phyloP scores from a whole-genome alignment of 1,140 invertebrate species.

The Oncopeltus fasciatus region DNA sequence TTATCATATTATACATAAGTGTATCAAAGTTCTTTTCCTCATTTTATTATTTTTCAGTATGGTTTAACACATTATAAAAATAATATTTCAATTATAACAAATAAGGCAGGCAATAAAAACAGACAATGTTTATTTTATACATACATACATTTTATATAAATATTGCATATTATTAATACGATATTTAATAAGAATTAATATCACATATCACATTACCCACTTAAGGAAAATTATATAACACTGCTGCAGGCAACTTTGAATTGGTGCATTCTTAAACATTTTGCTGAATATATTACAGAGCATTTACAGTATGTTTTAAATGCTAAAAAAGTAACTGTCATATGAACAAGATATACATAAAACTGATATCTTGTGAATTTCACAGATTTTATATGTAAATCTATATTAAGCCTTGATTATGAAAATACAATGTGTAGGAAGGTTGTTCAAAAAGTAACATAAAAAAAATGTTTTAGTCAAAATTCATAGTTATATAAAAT shows the following conservation, averaged over 20 bases:
- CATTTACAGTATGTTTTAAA: constrained; percentile 19
- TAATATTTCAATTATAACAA: constrained; percentile 7
- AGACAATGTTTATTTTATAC: background rate
- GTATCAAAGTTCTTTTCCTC: background rate
- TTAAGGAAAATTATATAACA: constrained; percentile 8
- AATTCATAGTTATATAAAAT: too few relatives aligned
- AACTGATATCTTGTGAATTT: constrained; percentile 16
- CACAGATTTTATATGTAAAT: background rate
- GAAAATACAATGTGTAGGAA: background rate
- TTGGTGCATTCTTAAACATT: constrained; percentile 14
- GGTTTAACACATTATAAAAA: constrained; percentile 1
- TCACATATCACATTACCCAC: constrained; percentile 10
- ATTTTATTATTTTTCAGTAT: background rate
- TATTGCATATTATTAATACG: background rate
- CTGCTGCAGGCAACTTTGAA: constrained; percentile 18
- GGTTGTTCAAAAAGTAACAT: background rate
- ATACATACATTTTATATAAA: constrained; percentile 4
- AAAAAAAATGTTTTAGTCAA: background rate
- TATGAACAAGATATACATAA: constrained; percentile 18
- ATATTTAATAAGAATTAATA: constrained; percentile 11
- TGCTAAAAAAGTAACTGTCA: constrained; percentile 20
- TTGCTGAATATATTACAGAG: constrained; percentile 9
- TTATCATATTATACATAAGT: background rate
- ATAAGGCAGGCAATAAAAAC: constrained; percentile 7
- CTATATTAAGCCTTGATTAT: constrained; percentile 3